These are phyloP conservation scores for Phodopus roborovskii DNA, from an alignment of 2,113 vertebrate genomes.

Conservation along the genomic window DNA sequence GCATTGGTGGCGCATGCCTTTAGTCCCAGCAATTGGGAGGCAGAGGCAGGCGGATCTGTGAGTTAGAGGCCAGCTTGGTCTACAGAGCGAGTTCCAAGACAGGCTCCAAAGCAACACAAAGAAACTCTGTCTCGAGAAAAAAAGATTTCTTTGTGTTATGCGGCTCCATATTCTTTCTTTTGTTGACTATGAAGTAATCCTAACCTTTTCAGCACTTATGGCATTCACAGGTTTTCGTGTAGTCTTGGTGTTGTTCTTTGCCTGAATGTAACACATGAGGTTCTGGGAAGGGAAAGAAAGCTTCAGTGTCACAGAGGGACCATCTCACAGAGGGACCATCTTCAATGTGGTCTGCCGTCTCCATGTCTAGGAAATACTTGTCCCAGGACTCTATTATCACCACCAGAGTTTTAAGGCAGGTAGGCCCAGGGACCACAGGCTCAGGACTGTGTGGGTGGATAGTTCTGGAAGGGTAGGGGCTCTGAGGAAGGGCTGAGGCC, in stretches of 20 bases:
- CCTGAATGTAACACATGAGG: not conserved
- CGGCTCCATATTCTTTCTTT: not conserved
- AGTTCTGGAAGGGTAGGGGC: not conserved
- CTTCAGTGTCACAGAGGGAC: not conserved
- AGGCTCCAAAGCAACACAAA: no score
- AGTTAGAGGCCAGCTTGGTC: no score
- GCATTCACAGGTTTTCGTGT: not conserved
- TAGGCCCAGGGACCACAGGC: not conserved
- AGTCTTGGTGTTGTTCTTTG: not conserved
- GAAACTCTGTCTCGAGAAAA: no score
- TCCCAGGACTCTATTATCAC: not conserved
- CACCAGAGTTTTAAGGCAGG: not conserved
- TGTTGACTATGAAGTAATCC: not conserved
- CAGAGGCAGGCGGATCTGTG: no score
- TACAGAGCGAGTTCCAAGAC: no score
- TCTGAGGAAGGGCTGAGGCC: not conserved
- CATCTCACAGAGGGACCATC: not conserved
- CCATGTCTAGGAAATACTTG: not conserved
- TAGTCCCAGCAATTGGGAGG: no score
- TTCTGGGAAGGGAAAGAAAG: not conserved
- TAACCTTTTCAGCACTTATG: not conserved
- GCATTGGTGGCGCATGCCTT: no score
- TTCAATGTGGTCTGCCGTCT: not conserved
- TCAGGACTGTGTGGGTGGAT: not conserved
- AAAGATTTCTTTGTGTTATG: not conserved